These are phyloP conservation scores for Astropecten irregularis DNA, from an alignment of 53 echinoderm and acorn worm species.

Conservation along the genomic window DNA sequence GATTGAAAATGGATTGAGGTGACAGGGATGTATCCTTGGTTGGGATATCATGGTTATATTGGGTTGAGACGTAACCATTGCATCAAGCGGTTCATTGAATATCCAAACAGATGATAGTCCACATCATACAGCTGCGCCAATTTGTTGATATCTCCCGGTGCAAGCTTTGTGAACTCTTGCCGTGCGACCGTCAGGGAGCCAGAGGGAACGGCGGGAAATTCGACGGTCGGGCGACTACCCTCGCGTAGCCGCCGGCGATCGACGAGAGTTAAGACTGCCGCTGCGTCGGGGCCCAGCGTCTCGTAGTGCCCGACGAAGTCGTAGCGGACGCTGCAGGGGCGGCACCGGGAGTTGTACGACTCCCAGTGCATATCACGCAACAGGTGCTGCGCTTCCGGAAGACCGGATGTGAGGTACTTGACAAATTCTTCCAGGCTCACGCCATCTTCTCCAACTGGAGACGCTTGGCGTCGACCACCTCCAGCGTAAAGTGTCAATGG, in stretches of 20 bases:
- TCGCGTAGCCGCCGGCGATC: background rate
- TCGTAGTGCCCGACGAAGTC: conserved; percentile 80
- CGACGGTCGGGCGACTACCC: background rate
- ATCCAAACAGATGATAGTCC: conserved; percentile 70
- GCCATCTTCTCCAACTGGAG: background rate
- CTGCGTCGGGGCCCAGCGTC: conserved; percentile 55
- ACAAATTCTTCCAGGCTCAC: conserved; percentile 69
- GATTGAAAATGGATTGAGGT: no score
- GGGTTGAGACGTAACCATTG: conserved; percentile 30
- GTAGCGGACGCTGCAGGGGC: conserved; percentile 70
- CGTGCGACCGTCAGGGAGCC: background rate
- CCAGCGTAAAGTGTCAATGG: background rate
- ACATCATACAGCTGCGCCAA: conserved; percentile 50
- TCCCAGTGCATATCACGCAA: conserved; percentile 85
- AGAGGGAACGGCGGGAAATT: background rate
- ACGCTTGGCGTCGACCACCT: background rate
- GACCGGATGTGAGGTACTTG: conserved; percentile 42
- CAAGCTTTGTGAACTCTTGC: conserved; percentile 34
- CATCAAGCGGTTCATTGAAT: conserved; percentile 47
- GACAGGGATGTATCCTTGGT: no score
- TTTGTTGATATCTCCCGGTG: background rate
- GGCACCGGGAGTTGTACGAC: conserved; percentile 70
- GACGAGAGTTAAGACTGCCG: conserved; percentile 29
- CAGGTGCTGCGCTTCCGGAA: background rate
- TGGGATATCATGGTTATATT: no score